These are phyloP conservation scores for Brachionus manjavacas DNA, from an alignment of 1,140 invertebrate species.

Conservation along the genomic window DNA sequence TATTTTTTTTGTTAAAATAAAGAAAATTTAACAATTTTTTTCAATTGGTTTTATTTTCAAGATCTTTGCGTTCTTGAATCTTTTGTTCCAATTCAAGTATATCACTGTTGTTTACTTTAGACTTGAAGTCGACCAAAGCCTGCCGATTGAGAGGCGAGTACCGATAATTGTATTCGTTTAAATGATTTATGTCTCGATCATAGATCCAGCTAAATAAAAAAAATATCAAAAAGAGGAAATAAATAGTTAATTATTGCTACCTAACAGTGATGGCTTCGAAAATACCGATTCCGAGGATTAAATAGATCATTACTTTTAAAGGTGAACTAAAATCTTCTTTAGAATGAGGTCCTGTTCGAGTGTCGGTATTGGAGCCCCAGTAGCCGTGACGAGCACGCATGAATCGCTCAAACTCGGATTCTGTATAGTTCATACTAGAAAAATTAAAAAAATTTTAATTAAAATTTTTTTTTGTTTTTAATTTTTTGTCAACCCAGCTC, in stretches of 20 bases:
- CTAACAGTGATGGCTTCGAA: slow-evolving; percentile 22
- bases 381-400: background rate
- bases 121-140: background rate
- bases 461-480: background rate
- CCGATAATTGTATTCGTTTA: background rate
- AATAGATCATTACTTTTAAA: slow-evolving; percentile 21
- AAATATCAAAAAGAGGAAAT: background rate
- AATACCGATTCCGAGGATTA: background rate
- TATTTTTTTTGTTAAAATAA: background rate
- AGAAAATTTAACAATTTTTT: background rate
- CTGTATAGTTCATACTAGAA: background rate
- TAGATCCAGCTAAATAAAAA: slow-evolving; percentile 7
- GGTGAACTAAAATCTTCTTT: slow-evolving; percentile 17
- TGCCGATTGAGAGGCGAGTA: background rate
- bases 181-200: slow-evolving; percentile 25
- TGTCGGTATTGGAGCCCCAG: background rate
- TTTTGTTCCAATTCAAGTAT: background rate
- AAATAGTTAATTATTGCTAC: background rate
- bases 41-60: background rate
- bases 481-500: background rate
- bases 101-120: background rate
- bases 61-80: background rate
- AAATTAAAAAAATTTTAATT: background rate
- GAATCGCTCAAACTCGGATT: background rate
- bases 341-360: background rate